Evolutionary conservation across 2,888 invertebrate genomes (phyloP).

Genomic region (Machimus rusticus): DNA sequence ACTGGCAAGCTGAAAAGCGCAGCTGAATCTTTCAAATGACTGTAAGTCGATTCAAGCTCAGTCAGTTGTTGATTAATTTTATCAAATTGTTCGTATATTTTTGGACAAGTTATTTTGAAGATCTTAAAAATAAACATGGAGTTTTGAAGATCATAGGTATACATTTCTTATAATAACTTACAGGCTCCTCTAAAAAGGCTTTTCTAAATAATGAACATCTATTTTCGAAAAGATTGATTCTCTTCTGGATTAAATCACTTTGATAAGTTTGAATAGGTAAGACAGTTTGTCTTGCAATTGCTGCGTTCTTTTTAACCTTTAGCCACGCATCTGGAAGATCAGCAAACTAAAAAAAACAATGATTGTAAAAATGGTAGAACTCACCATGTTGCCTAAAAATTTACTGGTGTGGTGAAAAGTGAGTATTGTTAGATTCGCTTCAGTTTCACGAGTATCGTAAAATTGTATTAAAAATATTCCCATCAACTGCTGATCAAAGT

Average conservation of each 20-base stretch:
- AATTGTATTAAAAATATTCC: no score
- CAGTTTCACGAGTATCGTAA: no score
- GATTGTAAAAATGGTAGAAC: no score
- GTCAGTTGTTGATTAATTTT: slow-evolving; percentile 71
- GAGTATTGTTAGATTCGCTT: no score
- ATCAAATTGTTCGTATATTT: slow-evolving; percentile 76
- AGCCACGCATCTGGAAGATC: slow-evolving; percentile 90
- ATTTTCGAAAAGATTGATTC: slow-evolving; percentile 81
- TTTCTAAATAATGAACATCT: slow-evolving; percentile 79
- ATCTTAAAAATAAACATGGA: slow-evolving; percentile 58
- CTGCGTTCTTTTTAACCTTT: slow-evolving; percentile 82
- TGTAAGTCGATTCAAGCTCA: slow-evolving; percentile 74
- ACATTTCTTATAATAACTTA: slow-evolving; percentile 44
- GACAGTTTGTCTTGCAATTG: slow-evolving; percentile 83
- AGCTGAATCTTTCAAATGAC: slow-evolving; percentile 75
- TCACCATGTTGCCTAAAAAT: no score
- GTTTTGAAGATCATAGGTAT: neutral
- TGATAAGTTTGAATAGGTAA: slow-evolving; percentile 89
- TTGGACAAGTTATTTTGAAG: slow-evolving; percentile 70
- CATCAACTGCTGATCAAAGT: no score
- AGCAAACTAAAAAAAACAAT: slow-evolving; percentile 64
- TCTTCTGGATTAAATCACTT: slow-evolving; percentile 84
- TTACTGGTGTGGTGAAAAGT: no score
- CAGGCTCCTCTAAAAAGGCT: slow-evolving; percentile 69
- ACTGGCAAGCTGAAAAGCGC: slow-evolving; percentile 85